phyloP scores from a whole-genome alignment of 2,888 invertebrate species.

The Antheraea assamensis region DNA sequence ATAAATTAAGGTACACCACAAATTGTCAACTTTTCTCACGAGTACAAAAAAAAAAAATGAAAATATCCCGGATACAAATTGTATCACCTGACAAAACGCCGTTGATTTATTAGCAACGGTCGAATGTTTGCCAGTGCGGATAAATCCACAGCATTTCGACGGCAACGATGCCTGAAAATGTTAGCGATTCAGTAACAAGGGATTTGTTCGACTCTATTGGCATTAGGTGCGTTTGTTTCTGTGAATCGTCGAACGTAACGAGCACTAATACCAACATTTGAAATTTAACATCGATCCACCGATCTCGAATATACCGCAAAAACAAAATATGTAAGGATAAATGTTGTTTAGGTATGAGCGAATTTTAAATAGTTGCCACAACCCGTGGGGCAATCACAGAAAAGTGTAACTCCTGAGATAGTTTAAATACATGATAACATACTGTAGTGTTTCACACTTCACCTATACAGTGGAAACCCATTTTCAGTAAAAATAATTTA shows the following conservation, averaged over 20 bases:
- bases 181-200: slow-evolving; percentile 41
- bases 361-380: too few relatives aligned
- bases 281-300: background rate
- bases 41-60: slow-evolving; percentile 37
- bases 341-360: too few relatives aligned
- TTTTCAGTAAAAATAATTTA: slow-evolving; percentile 1
- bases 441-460: background rate
- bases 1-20: slow-evolving; percentile 10
- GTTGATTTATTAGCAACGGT: slow-evolving; percentile 58
- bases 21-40: slow-evolving; percentile 21
- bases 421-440: background rate
- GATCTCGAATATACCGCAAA: background rate
- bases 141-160: slow-evolving; percentile 52
- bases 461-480: background rate
- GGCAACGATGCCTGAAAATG: slow-evolving; percentile 44
- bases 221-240: slow-evolving; percentile 48
- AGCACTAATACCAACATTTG: slow-evolving; percentile 9
- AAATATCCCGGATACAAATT: slow-evolving; percentile 57
- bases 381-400: background rate
- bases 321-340: background rate
- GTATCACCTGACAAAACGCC: slow-evolving; percentile 61
- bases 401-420: background rate
- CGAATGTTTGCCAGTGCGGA: slow-evolving; percentile 50
- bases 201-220: slow-evolving; percentile 45
- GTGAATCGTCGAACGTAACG: slow-evolving; percentile 21